Percentiles rank a stretch among this genome's conserved stretches.
Evolutionary conservation across 2,113 vertebrate genomes (phyloP).

Genomic region (Anseranas semipalmata): DNA sequence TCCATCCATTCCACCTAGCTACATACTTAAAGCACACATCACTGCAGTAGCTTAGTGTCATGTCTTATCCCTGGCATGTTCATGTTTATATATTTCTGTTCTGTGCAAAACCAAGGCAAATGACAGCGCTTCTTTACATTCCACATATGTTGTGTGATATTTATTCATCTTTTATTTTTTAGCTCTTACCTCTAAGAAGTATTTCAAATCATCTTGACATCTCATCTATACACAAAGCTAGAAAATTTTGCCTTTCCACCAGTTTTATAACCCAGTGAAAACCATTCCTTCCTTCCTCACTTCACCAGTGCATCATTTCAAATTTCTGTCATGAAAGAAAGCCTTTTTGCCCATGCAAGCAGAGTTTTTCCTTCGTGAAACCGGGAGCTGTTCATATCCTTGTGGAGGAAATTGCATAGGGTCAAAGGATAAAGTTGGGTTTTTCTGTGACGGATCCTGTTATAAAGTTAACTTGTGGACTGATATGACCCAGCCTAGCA

Average conservation of each 20-base stretch:
- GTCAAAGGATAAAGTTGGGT: not conserved
- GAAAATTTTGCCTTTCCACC: slow-evolving; percentile 45
- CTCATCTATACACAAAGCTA: slow-evolving; percentile 51
- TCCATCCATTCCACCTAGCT: not conserved
- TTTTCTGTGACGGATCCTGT: not conserved
- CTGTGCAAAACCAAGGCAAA: slow-evolving; percentile 24
- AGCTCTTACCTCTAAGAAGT: slow-evolving; percentile 24
- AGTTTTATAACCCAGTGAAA: slow-evolving; percentile 39
- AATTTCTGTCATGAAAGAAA: slow-evolving; percentile 21
- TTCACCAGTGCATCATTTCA: not conserved
- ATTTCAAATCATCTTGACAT: slow-evolving; percentile 55
- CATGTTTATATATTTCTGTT: slow-evolving; percentile 48
- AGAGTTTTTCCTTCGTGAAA: not conserved
- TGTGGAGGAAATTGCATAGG: not conserved
- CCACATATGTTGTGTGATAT: slow-evolving; percentile 38
- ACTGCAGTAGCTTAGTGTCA: slow-evolving; percentile 17
- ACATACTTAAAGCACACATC: slow-evolving; percentile 14
- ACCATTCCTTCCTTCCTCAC: not conserved
- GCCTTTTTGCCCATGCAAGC: not conserved
- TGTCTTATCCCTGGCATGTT: slow-evolving; percentile 43
- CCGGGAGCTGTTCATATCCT: not conserved
- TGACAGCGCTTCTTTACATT: slow-evolving; percentile 21
- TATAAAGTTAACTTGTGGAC: not conserved
- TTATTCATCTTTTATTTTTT: slow-evolving; percentile 34
- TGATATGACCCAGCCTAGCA: not conserved